These are phyloP conservation scores for Aspidiotus destructor DNA, from an alignment of 2,888 invertebrate species.

Conservation along the genomic window DNA sequence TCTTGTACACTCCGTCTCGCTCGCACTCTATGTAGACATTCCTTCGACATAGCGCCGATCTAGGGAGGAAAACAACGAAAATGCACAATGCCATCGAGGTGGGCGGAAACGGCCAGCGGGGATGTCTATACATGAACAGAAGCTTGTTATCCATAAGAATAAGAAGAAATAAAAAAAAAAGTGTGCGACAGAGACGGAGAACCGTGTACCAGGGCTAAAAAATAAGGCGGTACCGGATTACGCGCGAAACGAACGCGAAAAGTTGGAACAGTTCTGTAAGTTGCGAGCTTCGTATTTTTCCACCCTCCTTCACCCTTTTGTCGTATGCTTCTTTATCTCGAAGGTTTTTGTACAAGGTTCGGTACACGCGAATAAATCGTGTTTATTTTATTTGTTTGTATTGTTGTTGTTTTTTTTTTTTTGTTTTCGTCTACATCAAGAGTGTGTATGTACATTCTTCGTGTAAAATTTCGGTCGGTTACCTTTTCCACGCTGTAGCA, in stretches of 20 bases:
- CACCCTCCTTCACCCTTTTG: neutral
- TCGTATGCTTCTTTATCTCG: no score
- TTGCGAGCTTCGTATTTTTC: conserved; percentile 7
- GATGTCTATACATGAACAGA: neutral
- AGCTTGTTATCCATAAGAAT: conserved; percentile 17
- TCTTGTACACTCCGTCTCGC: neutral
- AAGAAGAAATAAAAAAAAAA: neutral
- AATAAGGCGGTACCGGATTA: conserved; percentile 22
- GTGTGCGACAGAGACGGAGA: neutral
- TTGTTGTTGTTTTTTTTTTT: no score
- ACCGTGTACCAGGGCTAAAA: conserved; percentile 12
- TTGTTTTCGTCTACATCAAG: no score
- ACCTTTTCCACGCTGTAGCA: no score
- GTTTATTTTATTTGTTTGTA: no score
- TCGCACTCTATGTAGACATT: conserved; percentile 3
- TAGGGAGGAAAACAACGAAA: neutral
- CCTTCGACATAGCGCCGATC: neutral
- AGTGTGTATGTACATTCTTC: no score
- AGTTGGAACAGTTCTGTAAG: conserved; percentile 13
- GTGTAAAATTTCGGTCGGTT: no score
- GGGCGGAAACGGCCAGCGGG: conserved; percentile 15
- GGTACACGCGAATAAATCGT: no score
- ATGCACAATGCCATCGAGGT: neutral
- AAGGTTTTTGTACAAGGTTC: no score
- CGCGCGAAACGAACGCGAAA: neutral